A percentile compares a stretch with the other conserved stretches of the same genome.
Evolutionary conservation across 2,888 invertebrate species (phyloP).

Genomic region (Sphecodes monilicornis): DNA sequence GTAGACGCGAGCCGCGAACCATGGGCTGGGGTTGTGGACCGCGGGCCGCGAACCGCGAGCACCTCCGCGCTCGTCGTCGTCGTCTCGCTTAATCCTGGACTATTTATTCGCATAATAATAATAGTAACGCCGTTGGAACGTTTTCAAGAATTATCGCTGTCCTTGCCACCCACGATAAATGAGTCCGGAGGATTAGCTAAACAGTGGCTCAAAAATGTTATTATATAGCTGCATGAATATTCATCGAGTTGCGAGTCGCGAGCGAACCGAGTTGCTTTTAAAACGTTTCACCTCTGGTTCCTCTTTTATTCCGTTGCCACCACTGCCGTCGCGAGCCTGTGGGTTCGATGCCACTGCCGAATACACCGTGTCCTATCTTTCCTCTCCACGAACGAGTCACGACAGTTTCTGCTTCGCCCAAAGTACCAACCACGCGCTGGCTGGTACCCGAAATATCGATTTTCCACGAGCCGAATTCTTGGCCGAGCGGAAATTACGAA

Average conservation of each 20-base stretch:
- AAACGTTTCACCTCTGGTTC: constrained; percentile 67
- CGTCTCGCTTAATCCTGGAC: constrained; percentile 78
- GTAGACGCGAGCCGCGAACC: constrained; percentile 49
- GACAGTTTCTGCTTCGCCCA: background rate
- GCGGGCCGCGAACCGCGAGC: constrained; percentile 36
- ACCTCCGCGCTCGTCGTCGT: constrained; percentile 66
- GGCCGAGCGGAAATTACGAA: constrained; percentile 7
- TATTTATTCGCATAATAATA: constrained; percentile 83
- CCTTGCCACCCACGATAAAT: constrained; percentile 84
- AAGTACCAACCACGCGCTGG: background rate
- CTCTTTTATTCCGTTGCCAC: constrained; percentile 30
- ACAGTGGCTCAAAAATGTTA: constrained; percentile 85
- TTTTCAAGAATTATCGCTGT: constrained; percentile 84
- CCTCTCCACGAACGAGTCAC: background rate
- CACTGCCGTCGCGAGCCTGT: constrained; percentile 9
- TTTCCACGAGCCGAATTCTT: background rate
- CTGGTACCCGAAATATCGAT: constrained; percentile 13
- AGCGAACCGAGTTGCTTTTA: constrained; percentile 70
- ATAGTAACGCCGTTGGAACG: constrained; percentile 83
- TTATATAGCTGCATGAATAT: constrained; percentile 84
- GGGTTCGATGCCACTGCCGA: constrained; percentile 1
- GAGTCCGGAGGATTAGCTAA: constrained; percentile 85
- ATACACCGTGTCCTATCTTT: background rate
- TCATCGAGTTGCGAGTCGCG: constrained; percentile 79
- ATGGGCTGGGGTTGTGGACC: too few relatives aligned